These are phyloP conservation scores for Allobates femoralis DNA, from an alignment of 2,797 vertebrate species.

Conservation along the genomic window DNA sequence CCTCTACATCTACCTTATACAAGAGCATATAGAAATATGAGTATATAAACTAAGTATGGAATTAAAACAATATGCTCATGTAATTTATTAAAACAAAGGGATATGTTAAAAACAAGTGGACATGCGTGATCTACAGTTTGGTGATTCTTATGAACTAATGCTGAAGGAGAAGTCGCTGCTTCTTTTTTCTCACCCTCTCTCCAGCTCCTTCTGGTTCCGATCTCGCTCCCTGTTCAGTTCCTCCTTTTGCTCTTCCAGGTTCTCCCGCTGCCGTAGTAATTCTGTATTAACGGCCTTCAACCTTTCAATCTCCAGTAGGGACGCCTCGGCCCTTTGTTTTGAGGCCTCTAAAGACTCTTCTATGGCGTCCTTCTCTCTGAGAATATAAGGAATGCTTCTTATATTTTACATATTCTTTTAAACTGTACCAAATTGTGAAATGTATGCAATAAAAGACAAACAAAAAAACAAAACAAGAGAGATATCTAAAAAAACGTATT, in stretches of 20 bases:
- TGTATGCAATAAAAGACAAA: background rate
- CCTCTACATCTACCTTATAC: too few relatives aligned
- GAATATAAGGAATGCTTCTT: background rate
- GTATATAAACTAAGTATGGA: too few relatives aligned
- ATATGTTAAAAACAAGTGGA: background rate
- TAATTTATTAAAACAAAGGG: too few relatives aligned
- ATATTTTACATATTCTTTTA: background rate
- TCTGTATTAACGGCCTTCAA: constrained; percentile 73
- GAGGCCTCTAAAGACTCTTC: constrained; percentile 72
- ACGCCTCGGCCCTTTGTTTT: constrained; percentile 72
- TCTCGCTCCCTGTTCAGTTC: constrained; percentile 76
- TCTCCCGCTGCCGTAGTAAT: constrained; percentile 75
- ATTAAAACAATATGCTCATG: too few relatives aligned
- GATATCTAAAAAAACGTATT: background rate
- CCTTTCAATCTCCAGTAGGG: constrained; percentile 72
- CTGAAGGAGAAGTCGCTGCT: background rate
- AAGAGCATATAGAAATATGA: too few relatives aligned
- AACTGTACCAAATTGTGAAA: background rate
- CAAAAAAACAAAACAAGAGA: too few relatives aligned
- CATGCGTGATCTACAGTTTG: too few relatives aligned
- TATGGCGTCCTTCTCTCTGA: constrained; percentile 79
- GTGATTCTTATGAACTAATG: background rate
- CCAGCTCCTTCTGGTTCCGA: constrained; percentile 72
- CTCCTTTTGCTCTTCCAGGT: constrained; percentile 77
- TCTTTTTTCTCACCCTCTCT: constrained; percentile 76